Conservation (phyloP, 2,888 invertebrate genomes). For the Phortica magna region DNA sequence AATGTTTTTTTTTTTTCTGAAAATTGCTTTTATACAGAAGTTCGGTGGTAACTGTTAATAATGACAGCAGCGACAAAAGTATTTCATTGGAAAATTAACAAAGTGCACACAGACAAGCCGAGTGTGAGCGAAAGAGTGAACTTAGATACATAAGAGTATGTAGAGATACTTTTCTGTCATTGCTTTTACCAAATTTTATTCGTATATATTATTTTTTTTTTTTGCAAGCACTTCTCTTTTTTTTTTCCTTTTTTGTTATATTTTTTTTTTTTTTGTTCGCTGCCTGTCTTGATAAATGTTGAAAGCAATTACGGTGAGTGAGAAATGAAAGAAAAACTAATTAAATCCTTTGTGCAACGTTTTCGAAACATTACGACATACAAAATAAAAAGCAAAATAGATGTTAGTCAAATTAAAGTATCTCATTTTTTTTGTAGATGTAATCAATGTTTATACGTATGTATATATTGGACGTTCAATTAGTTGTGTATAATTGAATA, state of each 20-base stretch:
- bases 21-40: conserved; percentile 45
- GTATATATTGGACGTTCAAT: no score
- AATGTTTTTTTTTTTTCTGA: conserved; percentile 35
- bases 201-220: background rate
- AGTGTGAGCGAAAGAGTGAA: no score
- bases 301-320: conserved; percentile 60
- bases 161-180: background rate
- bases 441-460: no score
- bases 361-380: conserved; percentile 24
- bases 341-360: conserved; percentile 72
- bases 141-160: background rate
- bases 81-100: conserved; percentile 57
- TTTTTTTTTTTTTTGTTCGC: background rate
- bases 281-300: conserved; percentile 46
- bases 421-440: background rate
- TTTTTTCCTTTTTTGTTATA: background rate
- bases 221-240: background rate
- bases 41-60: conserved; percentile 61
- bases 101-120: background rate
- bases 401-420: background rate
- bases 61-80: conserved; percentile 68
- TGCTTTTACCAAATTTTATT: background rate
- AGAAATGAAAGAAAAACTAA: conserved; percentile 74
- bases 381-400: conserved; percentile 40
- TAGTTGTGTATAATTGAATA: no score